phyloP scores from a whole-genome alignment of 2,113 vertebrate genomes.

The Apteryx owenii region DNA sequence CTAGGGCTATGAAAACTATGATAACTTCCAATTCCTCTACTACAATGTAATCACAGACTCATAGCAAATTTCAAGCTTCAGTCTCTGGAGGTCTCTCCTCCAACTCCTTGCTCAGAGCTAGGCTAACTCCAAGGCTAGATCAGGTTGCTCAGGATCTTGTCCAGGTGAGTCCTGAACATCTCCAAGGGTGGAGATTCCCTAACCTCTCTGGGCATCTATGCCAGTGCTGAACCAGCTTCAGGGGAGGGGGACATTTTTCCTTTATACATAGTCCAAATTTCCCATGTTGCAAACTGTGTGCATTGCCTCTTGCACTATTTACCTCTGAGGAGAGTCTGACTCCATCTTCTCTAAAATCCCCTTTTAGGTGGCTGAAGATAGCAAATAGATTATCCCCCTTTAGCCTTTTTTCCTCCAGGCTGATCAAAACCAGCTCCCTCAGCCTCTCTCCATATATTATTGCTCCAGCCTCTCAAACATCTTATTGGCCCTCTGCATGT shows the following conservation, averaged over 20 bases:
- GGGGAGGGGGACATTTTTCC: background rate
- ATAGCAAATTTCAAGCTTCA: background rate
- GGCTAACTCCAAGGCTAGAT: background rate
- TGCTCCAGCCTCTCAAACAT: background rate
- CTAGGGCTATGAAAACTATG: background rate
- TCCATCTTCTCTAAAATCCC: background rate
- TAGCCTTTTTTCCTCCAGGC: background rate
- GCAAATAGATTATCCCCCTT: background rate
- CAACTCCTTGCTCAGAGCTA: background rate
- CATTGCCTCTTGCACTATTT: rapidly evolving
- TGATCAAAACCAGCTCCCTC: background rate
- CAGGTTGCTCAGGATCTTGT: background rate
- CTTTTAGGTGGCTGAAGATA: background rate
- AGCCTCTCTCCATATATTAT: background rate
- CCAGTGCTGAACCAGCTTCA: background rate
- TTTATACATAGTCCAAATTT: background rate
- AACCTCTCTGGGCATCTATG: background rate
- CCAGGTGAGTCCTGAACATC: background rate
- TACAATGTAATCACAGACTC: background rate
- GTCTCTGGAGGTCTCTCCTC: background rate
- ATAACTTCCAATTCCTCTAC: background rate
- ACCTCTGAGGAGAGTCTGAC: background rate
- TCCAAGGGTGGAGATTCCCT: background rate
- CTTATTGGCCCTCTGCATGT: background rate
- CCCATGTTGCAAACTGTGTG: background rate